Percentiles rank a stretch among this genome's conserved stretches.
Conservation (phyloP, 2,888 invertebrate species). For the Ctenicera cuprea region DNA sequence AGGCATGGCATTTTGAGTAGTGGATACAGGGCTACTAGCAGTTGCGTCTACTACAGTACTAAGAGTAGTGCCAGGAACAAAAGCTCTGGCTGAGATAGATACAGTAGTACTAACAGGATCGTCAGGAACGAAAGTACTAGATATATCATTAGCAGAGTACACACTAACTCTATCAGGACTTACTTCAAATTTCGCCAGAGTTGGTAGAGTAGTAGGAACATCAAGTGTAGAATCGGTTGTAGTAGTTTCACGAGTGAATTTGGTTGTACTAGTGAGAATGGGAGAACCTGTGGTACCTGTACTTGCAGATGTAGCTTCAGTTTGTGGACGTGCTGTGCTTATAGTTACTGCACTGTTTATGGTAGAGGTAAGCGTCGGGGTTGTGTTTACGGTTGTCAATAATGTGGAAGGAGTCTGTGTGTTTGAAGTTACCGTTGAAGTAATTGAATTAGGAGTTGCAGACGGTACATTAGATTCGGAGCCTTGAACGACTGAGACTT, state of each 20-base stretch:
- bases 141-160: slow-evolving; percentile 69
- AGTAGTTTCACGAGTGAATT: slow-evolving; percentile 71
- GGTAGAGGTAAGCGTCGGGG: slow-evolving; percentile 65
- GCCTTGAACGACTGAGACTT: slow-evolving; percentile 13
- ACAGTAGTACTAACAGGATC: slow-evolving; percentile 75
- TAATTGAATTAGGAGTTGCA: neutral
- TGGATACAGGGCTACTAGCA: slow-evolving; percentile 12
- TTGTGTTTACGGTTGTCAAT: slow-evolving; percentile 55
- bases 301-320: slow-evolving; percentile 51
- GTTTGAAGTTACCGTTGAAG: slow-evolving; percentile 6
- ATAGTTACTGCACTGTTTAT: slow-evolving; percentile 71
- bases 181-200: slow-evolving; percentile 67
- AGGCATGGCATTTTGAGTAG: slow-evolving; percentile 41
- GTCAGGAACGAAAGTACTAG: slow-evolving; percentile 71
- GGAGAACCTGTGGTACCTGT: slow-evolving; percentile 29
- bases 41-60: slow-evolving; percentile 61
- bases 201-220: slow-evolving; percentile 71
- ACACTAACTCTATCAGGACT: slow-evolving; percentile 69
- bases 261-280: slow-evolving; percentile 66
- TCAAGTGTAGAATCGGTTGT: slow-evolving; percentile 57
- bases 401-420: slow-evolving; percentile 25
- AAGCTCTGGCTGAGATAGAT: slow-evolving; percentile 74
- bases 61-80: slow-evolving; percentile 61
- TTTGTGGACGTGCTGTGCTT: slow-evolving; percentile 49
- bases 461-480: neutral